phyloP scores from a whole-genome alignment of 1,140 invertebrate genomes.

The Zaprionus lachaisei region DNA sequence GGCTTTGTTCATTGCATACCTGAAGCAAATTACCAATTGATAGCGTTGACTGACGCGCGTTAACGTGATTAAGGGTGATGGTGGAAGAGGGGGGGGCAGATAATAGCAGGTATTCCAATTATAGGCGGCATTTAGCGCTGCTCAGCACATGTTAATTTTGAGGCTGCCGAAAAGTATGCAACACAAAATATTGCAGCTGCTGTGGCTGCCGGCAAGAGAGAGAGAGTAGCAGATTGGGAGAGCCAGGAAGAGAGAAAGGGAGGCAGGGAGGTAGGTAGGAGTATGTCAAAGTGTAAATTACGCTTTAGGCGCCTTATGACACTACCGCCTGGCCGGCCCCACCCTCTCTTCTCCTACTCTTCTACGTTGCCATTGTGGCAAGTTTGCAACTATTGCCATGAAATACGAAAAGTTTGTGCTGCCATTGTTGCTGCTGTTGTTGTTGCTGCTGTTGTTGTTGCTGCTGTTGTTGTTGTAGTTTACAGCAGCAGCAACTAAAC shows the following conservation, averaged over 20 bases:
- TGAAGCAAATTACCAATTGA: no score
- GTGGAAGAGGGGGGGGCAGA: no score
- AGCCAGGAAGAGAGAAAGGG: neutral
- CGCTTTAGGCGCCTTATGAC: slow-evolving; percentile 28
- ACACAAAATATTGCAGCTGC: slow-evolving; percentile 13
- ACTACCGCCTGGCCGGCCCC: neutral
- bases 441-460: slow-evolving; percentile 15
- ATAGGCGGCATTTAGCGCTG: neutral
- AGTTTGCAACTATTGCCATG: slow-evolving; percentile 65
- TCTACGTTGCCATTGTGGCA: slow-evolving; percentile 6
- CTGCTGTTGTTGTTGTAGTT: slow-evolving; percentile 24
- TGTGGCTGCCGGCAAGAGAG: neutral
- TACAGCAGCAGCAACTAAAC: slow-evolving; percentile 29
- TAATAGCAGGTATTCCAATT: neutral
- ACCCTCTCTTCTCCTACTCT: neutral
- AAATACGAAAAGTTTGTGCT: slow-evolving; percentile 58
- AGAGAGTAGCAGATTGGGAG: neutral
- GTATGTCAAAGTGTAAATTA: slow-evolving; percentile 41
- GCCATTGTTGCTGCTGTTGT: neutral
- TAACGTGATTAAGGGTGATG: no score
- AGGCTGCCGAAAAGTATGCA: slow-evolving; percentile 30
- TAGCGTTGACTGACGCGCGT: no score
- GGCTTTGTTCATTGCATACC: no score
- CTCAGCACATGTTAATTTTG: neutral
- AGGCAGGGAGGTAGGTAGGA: slow-evolving; percentile 3